Conservation (phyloP, 2,888 invertebrate genomes). For the Spisula subtruncata region DNA sequence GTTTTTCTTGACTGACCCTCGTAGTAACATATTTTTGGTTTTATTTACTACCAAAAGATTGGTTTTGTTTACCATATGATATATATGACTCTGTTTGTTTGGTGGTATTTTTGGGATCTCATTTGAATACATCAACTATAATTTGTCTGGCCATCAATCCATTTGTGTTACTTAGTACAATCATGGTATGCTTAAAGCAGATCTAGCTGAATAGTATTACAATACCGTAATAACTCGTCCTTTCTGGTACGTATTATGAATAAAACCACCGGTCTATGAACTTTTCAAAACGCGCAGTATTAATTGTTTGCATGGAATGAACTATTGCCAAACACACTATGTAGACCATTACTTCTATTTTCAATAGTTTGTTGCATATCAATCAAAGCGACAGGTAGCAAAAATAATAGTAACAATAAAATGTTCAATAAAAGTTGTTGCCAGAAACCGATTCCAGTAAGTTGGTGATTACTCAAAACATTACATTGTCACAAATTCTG, state of each 20-base stretch:
- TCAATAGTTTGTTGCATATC: too few species aligned
- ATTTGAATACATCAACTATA: conserved; percentile 9
- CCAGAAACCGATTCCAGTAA: not conserved
- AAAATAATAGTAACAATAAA: too few species aligned
- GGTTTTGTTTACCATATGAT: not conserved
- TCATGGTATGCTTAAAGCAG: not conserved
- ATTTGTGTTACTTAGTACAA: not conserved
- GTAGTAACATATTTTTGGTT: not conserved
- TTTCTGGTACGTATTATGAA: too few species aligned
- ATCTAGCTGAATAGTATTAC: not conserved
- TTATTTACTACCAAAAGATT: not conserved
- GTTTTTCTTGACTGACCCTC: too few species aligned
- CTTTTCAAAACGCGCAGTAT: too few species aligned
- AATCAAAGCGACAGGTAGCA: too few species aligned
- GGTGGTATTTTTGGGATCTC: not conserved
- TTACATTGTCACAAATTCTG: not conserved
- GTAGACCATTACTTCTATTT: too few species aligned
- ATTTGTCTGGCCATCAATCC: conserved; percentile 9
- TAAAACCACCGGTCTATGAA: too few species aligned
- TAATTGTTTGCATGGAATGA: too few species aligned
- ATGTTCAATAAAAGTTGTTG: too few species aligned
- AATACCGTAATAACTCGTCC: not conserved
- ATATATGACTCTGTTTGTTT: not conserved
- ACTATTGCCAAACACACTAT: too few species aligned
- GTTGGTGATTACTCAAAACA: not conserved